Base-by-base conservation (phyloP, 1,140 invertebrate species). In the Neuroterus valhalla region DNA sequence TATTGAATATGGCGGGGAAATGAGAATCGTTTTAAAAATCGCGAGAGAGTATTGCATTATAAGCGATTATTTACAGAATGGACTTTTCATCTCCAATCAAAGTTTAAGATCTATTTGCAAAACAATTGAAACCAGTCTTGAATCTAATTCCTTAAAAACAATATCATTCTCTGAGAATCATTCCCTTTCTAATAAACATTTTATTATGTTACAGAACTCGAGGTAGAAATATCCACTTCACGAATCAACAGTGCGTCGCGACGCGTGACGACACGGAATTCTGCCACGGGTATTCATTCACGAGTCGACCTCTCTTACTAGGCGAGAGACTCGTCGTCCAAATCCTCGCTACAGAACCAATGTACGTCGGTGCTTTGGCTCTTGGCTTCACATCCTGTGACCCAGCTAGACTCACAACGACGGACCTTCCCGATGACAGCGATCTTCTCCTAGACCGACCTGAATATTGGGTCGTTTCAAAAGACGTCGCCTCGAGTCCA, bases 381-480 rank as follows among this genome's bases (percentile, higher is more conserved):
- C 93, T 99, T 31, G 98, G 98, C 0, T 90, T 99, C 52, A 99
- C 98, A 1, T 96, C 96, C 0, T 98, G 97, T 88, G 96, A 99
- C 87, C 98, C 98, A 0, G 91, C 93, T 0, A 92, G 91, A 10
- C 82, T 99, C 10, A 91, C 93, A 45, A 89, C 92, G 0, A 91
- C 91, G 14, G 96, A 97, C 80, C 89, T 99, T 10, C 98, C 98
- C 0, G 97, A 98, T 80, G 97, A 99, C 89, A 95, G 96, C 0
- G 97, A 99, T 82, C 92, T 96, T 26, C 90, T 99, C 0, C 87
- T 99, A 2, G 98, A 99, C 87, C 91, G 98, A n/a, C 96, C 95
- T 0, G 98, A 99, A 84, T 99, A 99, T 87, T 99, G 98, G 98
- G 97, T 99, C 1, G 96, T 99, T 0, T 95, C 95, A 79, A 96